Evolutionary conservation across 2,113 vertebrate genomes (phyloP).

Genomic region (Danio rerio): DNA sequence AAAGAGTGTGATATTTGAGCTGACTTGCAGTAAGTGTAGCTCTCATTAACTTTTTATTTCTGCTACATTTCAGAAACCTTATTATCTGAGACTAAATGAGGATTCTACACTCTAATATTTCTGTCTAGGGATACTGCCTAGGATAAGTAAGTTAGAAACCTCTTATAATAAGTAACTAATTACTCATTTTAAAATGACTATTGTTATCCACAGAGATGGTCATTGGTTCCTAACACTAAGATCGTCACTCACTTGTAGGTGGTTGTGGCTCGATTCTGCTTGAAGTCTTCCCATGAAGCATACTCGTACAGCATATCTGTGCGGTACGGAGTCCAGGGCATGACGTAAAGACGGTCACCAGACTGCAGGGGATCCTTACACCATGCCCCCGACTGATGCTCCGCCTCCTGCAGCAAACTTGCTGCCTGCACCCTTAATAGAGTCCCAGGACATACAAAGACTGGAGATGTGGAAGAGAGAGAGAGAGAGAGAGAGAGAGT

Average conservation of each 20-base stretch:
- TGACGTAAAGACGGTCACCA: constrained; percentile 91
- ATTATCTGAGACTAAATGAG: not conserved
- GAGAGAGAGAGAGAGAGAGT: constrained; percentile 44
- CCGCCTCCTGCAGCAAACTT: constrained; percentile 87
- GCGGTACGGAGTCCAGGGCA: constrained; percentile 95
- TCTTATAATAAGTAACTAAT: too few relatives aligned
- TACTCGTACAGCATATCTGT: constrained; percentile 93
- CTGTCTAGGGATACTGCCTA: not conserved
- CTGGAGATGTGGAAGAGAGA: constrained; percentile 71
- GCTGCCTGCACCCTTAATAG: constrained; percentile 85
- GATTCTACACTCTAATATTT: not conserved
- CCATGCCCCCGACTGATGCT: constrained; percentile 93
- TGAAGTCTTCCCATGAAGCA: constrained; percentile 91
- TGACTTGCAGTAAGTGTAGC: not conserved
- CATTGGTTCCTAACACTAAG: not conserved
- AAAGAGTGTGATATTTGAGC: not conserved
- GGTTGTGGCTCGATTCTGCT: constrained; percentile 85
- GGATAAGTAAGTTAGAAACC: not conserved
- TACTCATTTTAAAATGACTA: too few relatives aligned
- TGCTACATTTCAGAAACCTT: not conserved
- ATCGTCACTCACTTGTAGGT: constrained; percentile 83
- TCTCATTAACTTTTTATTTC: not conserved
- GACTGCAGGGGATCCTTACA: constrained; percentile 95
- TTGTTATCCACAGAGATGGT: not conserved
- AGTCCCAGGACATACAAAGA: constrained; percentile 93